These are phyloP conservation scores for Fregata magnificens DNA, from an alignment of 2,113 vertebrate genomes.

Conservation along the genomic window DNA sequence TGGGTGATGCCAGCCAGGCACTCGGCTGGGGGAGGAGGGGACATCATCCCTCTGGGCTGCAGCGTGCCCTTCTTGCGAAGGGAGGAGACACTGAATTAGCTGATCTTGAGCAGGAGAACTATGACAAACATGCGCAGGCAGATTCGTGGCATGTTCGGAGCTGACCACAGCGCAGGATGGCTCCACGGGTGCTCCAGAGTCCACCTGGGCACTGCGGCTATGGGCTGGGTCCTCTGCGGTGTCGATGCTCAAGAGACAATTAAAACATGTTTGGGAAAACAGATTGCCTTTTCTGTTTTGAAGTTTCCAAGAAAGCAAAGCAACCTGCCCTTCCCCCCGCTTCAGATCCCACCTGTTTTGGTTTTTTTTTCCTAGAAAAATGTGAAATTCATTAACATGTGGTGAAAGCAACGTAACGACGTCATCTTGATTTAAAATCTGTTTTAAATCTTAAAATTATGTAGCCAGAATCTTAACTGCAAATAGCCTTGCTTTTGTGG, in stretches of 20 bases:
- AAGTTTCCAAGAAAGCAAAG: slow-evolving; percentile 19
- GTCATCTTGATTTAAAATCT: slow-evolving; percentile 60
- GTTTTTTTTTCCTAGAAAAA: slow-evolving; percentile 22
- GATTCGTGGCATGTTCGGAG: not conserved
- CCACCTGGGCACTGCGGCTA: not conserved
- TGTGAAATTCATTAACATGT: slow-evolving; percentile 61
- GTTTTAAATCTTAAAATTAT: slow-evolving; percentile 44
- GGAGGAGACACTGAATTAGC: not conserved
- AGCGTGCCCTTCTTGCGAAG: not conserved
- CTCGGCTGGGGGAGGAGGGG: not conserved
- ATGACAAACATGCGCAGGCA: accelerated
- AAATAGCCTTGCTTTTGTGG: slow-evolving; percentile 6
- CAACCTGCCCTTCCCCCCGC: not conserved
- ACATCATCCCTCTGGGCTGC: not conserved
- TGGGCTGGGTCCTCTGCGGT: not conserved
- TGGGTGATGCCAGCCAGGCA: not conserved
- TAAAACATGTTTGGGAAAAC: not conserved
- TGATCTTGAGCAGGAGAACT: not conserved
- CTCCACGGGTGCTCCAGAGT: not conserved
- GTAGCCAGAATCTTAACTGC: not conserved
- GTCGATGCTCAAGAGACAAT: not conserved
- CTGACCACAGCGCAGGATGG: not conserved
- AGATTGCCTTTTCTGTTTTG: not conserved
- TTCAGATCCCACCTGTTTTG: slow-evolving; percentile 51
- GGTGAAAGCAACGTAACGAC: slow-evolving; percentile 30